phyloP scores from a whole-genome alignment of 2,113 vertebrate species.

The Pelusios castaneus region DNA sequence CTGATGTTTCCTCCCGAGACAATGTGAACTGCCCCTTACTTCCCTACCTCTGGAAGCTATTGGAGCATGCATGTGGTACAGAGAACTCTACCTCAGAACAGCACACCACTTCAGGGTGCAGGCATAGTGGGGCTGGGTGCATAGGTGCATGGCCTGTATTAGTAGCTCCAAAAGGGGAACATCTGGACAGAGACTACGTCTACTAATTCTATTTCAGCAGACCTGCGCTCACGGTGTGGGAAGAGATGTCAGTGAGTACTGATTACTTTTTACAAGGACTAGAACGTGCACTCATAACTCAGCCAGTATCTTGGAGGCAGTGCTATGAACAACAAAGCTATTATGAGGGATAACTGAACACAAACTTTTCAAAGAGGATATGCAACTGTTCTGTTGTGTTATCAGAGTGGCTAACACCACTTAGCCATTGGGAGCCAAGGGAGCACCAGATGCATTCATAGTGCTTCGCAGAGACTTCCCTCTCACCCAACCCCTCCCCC shows the following conservation, averaged over 20 bases:
- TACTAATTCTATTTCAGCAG: neutral
- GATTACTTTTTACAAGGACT: neutral
- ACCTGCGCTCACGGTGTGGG: neutral
- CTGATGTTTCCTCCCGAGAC: neutral
- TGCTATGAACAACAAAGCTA: neutral
- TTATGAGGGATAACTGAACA: conserved; percentile 13
- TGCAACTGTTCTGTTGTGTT: conserved; percentile 33
- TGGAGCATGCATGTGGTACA: neutral
- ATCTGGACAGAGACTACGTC: neutral
- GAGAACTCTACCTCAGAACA: neutral
- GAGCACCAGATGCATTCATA: neutral
- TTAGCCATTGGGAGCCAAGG: conserved; percentile 49
- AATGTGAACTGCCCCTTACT: neutral
- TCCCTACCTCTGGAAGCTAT: neutral
- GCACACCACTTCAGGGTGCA: neutral
- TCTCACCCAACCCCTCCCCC: too few relatives aligned
- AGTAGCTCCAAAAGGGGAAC: neutral
- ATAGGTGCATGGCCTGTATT: neutral
- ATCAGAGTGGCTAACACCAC: conserved; percentile 31
- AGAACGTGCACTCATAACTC: neutral
- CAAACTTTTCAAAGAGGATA: neutral
- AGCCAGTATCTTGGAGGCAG: too few relatives aligned
- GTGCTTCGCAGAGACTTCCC: neutral
- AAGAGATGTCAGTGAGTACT: neutral
- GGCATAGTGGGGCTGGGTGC: neutral